phyloP scores from a whole-genome alignment of 2,797 vertebrate species.

The Mionectes olivaceus region DNA sequence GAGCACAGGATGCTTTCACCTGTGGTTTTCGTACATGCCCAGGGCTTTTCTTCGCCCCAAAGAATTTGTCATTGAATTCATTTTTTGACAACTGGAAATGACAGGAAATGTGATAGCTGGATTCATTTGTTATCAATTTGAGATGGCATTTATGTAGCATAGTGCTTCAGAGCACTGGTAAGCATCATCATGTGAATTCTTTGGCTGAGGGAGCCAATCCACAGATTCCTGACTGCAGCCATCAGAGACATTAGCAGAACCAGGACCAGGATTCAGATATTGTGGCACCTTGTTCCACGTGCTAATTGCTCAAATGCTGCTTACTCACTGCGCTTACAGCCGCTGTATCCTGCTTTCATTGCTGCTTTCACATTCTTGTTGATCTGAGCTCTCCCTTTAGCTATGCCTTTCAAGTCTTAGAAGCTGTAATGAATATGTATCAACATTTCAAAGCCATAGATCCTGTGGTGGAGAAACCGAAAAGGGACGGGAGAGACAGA shows the following conservation, averaged over 20 bases:
- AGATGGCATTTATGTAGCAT: not conserved
- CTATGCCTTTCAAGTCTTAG: conserved; percentile 55
- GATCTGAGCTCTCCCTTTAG: conserved; percentile 45
- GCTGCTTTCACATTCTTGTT: conserved; percentile 42
- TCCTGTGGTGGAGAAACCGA: conserved; percentile 40
- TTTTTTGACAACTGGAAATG: not conserved
- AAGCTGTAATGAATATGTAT: conserved; percentile 67
- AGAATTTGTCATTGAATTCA: not conserved
- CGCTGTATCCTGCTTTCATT: not conserved
- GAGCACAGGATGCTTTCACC: not conserved
- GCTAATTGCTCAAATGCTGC: not conserved
- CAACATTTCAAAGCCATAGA: conserved; percentile 64
- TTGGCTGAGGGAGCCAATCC: not conserved
- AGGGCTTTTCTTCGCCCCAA: not conserved
- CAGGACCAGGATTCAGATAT: not conserved
- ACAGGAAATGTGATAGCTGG: not conserved
- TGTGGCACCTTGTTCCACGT: fast-evolving
- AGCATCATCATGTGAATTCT: fast-evolving
- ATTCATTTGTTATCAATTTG: not conserved
- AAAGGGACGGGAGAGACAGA: not conserved
- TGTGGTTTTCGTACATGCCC: not conserved
- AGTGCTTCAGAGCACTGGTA: not conserved
- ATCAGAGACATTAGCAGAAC: not conserved
- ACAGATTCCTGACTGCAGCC: not conserved
- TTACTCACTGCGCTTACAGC: conserved; percentile 3